A percentile compares a stretch with the other conserved stretches of the same genome.
phyloP scores from a whole-genome alignment of 2,113 vertebrate genomes.

The Eublepharis macularius region DNA sequence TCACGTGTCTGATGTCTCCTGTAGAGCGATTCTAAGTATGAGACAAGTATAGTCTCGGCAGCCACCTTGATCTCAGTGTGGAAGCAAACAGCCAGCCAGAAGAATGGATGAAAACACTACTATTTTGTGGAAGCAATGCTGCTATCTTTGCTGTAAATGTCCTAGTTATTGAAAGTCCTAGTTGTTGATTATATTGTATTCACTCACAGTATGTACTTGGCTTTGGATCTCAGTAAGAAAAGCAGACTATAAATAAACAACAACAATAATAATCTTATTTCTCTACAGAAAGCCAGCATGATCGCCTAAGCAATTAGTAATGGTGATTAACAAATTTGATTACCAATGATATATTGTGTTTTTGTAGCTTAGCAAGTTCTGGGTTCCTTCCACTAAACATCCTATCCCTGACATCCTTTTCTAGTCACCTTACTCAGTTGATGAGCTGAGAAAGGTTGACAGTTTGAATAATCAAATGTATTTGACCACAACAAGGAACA shows the following conservation, averaged over 20 bases:
- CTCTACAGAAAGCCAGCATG: not conserved
- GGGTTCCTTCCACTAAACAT: not conserved
- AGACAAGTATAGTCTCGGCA: not conserved
- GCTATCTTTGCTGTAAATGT: not conserved
- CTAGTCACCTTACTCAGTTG: not conserved
- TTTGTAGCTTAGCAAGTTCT: not conserved
- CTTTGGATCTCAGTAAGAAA: too few species aligned
- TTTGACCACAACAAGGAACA: slow-evolving; percentile 15
- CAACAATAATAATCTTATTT: too few species aligned
- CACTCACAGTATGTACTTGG: too few species aligned
- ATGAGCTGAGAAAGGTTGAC: not conserved
- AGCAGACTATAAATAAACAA: too few species aligned
- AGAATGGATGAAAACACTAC: not conserved
- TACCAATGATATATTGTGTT: not conserved
- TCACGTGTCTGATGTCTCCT: too few species aligned
- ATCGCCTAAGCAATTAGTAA: not conserved
- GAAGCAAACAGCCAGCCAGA: not conserved
- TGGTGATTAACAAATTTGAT: not conserved
- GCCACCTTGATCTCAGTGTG: not conserved
- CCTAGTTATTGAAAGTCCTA: too few species aligned
- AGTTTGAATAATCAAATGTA: not conserved
- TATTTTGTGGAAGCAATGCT: not conserved
- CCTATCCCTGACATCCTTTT: not conserved
- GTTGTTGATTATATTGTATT: too few species aligned
- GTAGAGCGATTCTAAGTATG: not conserved